Base-by-base conservation (phyloP, 2,888 invertebrate genomes). In the Sphaerophoria taeniata region DNA sequence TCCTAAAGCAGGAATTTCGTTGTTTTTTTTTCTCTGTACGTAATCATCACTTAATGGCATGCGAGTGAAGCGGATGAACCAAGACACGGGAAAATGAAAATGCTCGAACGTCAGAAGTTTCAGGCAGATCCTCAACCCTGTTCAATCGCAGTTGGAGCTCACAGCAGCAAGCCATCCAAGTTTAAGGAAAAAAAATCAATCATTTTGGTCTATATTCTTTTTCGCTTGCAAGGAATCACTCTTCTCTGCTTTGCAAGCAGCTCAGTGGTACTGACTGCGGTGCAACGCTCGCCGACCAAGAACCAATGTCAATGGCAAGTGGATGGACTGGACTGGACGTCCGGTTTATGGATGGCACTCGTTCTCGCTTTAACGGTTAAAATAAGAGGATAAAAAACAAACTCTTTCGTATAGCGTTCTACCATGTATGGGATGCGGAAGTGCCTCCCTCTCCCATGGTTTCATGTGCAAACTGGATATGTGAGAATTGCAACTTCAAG, bases 151-250 rank as follows among this genome's bases (percentile, higher is more conserved):
- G 43, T 43, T 12, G 3, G 9, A 43, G 11, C 3, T 43, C 43
- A 6, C 43, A 43, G 43, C 43, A 43, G 43, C 16, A 71, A 33
- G 51, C 74, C 47, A 47, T 74, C 70, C 79, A 84, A 72, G 72
- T 72, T 80, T 65, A 84, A 80, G 80, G 61, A 84, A 84, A 84
- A 84, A 84, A 84, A 84, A 84, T 84, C 80, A 75, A 84, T 84
- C 80, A 73, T 73, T 73, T 69, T 43, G 69, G 53, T 78, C 56
- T 72, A 47, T 76, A 69, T 72, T 43, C 34, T 65, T 11, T 43
- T 16, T 14, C 33, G 36, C 12, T 67, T 53, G 39, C 49, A 63
- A 63, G 24, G 16, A 63, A 58, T 53, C 51, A 67, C 67, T 67
- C 53, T 67, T 24, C 12, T 67, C 51, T 31, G 36, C 53, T 53